Evolutionary conservation across 1,140 invertebrate species (phyloP).

Genomic region (Hylaeus volcanicus): DNA sequence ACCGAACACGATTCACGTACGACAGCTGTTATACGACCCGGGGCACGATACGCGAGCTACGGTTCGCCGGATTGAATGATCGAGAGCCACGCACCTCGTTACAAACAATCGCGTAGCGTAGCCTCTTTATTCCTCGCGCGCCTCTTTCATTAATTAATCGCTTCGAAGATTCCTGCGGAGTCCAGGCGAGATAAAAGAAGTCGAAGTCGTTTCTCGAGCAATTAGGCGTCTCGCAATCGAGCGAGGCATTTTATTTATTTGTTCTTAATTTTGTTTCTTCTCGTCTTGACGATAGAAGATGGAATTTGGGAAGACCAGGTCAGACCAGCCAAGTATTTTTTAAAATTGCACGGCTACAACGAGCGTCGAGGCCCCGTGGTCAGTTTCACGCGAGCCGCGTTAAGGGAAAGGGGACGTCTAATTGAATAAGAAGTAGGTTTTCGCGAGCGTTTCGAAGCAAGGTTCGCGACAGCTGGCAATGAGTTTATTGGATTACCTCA

Average conservation of each 20-base stretch:
- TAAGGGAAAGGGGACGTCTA: conserved; percentile 28
- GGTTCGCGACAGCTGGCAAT: conserved; percentile 49
- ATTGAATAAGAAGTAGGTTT: conserved; percentile 44
- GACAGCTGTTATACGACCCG: neutral
- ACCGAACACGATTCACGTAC: conserved; percentile 25
- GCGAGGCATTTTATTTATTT: too few relatives aligned
- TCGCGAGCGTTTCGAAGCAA: conserved; percentile 27
- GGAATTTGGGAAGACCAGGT: too few relatives aligned
- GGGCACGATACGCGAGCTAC: neutral
- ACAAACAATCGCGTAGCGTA: neutral
- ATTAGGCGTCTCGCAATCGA: too few relatives aligned
- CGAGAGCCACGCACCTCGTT: neutral
- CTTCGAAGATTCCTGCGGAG: too few relatives aligned
- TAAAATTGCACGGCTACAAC: too few relatives aligned
- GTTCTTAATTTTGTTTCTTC: too few relatives aligned
- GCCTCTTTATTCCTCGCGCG: neutral
- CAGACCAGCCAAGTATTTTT: too few relatives aligned
- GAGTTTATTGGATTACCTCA: conserved; percentile 72
- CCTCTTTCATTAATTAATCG: neutral
- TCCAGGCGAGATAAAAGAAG: neutral
- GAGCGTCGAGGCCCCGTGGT: neutral
- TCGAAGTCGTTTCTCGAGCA: too few relatives aligned
- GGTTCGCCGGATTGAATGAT: conserved; percentile 11
- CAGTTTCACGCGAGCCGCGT: neutral
- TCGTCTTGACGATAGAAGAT: too few relatives aligned